Percentiles rank a stretch among this genome's conserved stretches.
phyloP scores from a whole-genome alignment of 2,113 vertebrate genomes.

The Nothobranchius furzeri region DNA sequence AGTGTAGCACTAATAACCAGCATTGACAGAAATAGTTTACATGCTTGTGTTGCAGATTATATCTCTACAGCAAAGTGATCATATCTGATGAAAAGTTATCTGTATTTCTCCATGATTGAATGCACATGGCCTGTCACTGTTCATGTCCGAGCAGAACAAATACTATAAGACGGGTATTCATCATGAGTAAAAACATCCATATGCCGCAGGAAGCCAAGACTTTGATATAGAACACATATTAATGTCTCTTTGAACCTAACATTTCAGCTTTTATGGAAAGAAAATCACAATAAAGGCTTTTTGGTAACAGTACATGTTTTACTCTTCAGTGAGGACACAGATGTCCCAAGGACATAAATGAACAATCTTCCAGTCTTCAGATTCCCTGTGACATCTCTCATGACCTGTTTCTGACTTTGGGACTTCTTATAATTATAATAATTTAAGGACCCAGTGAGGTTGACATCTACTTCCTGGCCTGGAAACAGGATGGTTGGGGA shows the following conservation, averaged over 20 bases:
- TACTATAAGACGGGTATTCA: constrained; percentile 7
- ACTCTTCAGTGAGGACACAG: constrained; percentile 18
- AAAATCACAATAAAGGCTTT: not conserved
- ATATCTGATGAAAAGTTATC: constrained; percentile 34
- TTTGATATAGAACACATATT: not conserved
- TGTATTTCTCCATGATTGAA: constrained; percentile 37
- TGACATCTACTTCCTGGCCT: constrained; percentile 48
- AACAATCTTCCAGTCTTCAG: constrained; percentile 20
- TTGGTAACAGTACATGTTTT: not conserved
- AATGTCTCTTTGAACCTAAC: not conserved
- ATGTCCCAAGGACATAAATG: constrained; percentile 6
- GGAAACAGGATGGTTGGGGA: constrained; percentile 13
- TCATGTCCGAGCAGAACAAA: constrained; percentile 35
- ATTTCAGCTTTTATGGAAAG: not conserved
- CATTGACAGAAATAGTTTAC: not conserved
- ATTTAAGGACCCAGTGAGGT: constrained; percentile 41
- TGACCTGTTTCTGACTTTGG: constrained; percentile 46
- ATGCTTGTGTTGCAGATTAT: not conserved
- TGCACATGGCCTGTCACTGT: constrained; percentile 23
- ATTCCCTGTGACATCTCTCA: constrained; percentile 63
- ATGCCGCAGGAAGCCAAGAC: constrained; percentile 1
- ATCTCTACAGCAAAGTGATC: constrained; percentile 26
- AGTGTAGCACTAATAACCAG: not conserved
- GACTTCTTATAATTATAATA: constrained; percentile 28
- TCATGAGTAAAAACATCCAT: constrained; percentile 2